A percentile compares a stretch with the other conserved stretches of the same genome.
Evolutionary conservation across 1,140 invertebrate genomes (phyloP).

Genomic region (Lethrus apterus): DNA sequence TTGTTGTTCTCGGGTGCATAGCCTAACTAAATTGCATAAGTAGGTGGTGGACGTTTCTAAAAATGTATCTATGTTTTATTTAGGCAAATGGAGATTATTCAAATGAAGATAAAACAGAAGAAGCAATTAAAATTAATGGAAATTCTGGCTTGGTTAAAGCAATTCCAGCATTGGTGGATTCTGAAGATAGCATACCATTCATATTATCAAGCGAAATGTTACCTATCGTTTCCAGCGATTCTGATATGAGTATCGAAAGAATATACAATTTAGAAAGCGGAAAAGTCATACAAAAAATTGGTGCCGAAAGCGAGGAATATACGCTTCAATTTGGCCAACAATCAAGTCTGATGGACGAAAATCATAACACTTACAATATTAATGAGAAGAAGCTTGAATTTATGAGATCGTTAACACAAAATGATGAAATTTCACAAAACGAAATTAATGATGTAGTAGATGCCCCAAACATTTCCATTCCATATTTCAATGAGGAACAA

Average conservation of each 20-base stretch:
- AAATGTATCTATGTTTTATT: too few species aligned
- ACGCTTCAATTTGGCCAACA: background rate
- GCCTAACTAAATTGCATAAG: too few species aligned
- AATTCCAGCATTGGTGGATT: constrained; percentile 10
- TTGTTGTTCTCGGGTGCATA: too few species aligned
- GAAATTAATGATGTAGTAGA: background rate
- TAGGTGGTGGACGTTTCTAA: too few species aligned
- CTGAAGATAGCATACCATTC: constrained; percentile 2
- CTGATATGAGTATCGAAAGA: constrained; percentile 31
- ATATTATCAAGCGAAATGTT: constrained; percentile 8
- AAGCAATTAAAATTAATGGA: too few species aligned
- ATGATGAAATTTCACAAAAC: constrained; percentile 2
- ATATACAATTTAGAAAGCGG: constrained; percentile 26
- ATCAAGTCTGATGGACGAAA: constrained; percentile 15
- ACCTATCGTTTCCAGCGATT: constrained; percentile 27
- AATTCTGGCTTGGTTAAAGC: constrained; percentile 11
- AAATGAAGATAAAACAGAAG: constrained; percentile 1
- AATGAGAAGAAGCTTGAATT: constrained; percentile 9
- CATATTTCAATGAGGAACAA: too few species aligned
- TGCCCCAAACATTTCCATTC: too few species aligned
- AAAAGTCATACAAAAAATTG: constrained; percentile 21
- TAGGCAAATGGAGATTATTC: too few species aligned
- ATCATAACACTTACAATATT: constrained; percentile 9
- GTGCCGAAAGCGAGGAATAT: constrained; percentile 9
- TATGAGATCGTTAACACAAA: constrained; percentile 11